These are phyloP conservation scores for Collichthys lucidus DNA, from an alignment of 2,113 vertebrate genomes.

Conservation along the genomic window DNA sequence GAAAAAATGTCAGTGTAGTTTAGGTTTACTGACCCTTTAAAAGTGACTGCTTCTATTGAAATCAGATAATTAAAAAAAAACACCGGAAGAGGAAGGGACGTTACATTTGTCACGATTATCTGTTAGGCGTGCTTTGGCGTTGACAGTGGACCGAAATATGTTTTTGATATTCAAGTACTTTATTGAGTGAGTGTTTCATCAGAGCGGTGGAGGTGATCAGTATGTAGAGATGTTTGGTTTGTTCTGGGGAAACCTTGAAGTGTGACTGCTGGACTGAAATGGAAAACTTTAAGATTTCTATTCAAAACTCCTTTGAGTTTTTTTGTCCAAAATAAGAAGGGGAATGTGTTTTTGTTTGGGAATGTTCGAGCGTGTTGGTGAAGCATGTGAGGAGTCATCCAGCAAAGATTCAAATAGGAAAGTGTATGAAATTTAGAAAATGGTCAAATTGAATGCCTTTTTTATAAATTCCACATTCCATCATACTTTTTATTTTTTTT, in stretches of 20 bases:
- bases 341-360: constrained; percentile 16
- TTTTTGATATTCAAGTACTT: background rate
- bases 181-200: constrained; percentile 17
- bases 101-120: background rate
- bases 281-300: constrained; percentile 19
- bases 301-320: constrained; percentile 9
- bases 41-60: background rate
- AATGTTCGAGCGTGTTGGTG: background rate
- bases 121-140: background rate
- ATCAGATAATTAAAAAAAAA: background rate
- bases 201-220: background rate
- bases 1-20: background rate
- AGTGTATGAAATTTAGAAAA: constrained; percentile 12
- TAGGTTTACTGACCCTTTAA: background rate
- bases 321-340: constrained; percentile 5
- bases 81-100: background rate
- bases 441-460: constrained; percentile 45
- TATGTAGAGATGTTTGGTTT: background rate
- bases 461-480: constrained; percentile 40
- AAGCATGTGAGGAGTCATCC: background rate
- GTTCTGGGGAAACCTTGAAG: background rate
- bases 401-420: constrained; percentile 17
- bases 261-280: background rate
- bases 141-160: background rate
- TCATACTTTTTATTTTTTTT: constrained; percentile 8